Conservation (phyloP, 1,140 invertebrate genomes). For the Andrena cerasifolii region DNA sequence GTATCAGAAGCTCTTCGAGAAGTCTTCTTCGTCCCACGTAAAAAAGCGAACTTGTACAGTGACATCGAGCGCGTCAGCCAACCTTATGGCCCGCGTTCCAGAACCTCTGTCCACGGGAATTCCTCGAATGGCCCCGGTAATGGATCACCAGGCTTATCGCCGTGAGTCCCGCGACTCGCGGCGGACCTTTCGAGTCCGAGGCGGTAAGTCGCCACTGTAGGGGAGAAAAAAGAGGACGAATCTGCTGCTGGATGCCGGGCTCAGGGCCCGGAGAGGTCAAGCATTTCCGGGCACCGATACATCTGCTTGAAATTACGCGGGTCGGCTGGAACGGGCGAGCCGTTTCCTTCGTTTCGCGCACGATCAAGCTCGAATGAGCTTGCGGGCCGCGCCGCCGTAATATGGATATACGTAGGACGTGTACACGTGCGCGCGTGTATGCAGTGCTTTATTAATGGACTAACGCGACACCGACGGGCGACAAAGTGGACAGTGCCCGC, state of each 20-base stretch:
- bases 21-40: no score
- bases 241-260: not conserved
- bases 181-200: slow-evolving; percentile 27
- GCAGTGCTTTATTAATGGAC: slow-evolving; percentile 61
- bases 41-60: no score
- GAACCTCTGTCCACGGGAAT: slow-evolving; percentile 44
- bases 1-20: no score
- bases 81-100: not conserved
- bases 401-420: not conserved
- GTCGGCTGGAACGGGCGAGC: no score
- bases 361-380: slow-evolving; percentile 34
- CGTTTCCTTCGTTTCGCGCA: slow-evolving; percentile 14
- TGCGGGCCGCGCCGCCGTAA: not conserved
- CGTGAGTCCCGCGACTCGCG: slow-evolving; percentile 12
- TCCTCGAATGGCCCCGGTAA: slow-evolving; percentile 51
- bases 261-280: slow-evolving; percentile 27
- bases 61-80: no score
- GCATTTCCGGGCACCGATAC: slow-evolving; percentile 46
- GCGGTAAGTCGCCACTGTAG: slow-evolving; percentile 17
- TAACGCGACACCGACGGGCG: slow-evolving; percentile 40
- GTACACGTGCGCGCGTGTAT: not conserved
- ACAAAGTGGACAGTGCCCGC: slow-evolving; percentile 45
- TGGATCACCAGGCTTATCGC: slow-evolving; percentile 51
- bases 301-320: slow-evolving; percentile 51
- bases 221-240: slow-evolving; percentile 29